These are phyloP conservation scores for Rhinoderma darwinii DNA, from an alignment of 2,113 vertebrate genomes.

Conservation along the genomic window DNA sequence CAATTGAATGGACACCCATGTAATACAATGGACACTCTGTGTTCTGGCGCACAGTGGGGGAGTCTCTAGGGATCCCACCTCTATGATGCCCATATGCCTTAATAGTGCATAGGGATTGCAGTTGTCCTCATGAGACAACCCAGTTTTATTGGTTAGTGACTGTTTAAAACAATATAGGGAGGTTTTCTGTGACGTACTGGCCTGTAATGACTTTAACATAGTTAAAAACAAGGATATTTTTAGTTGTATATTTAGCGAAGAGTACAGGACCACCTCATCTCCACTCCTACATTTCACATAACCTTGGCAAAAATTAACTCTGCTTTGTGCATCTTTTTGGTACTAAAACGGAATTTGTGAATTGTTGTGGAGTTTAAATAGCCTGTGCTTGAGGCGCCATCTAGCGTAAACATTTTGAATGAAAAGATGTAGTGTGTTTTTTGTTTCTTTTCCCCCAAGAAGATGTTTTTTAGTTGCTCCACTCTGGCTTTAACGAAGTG, in stretches of 20 bases:
- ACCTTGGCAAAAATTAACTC: slow-evolving; percentile 2
- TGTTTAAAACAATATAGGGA: not conserved
- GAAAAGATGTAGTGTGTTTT: not conserved
- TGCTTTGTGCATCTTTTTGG: slow-evolving; percentile 6
- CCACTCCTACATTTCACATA: slow-evolving; percentile 33
- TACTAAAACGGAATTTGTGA: not conserved
- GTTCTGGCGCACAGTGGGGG: too few species aligned
- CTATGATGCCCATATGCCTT: too few species aligned
- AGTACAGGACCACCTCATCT: not conserved
- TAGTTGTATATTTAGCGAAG: not conserved
- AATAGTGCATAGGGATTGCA: too few species aligned
- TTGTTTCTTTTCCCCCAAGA: not conserved
- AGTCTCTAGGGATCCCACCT: too few species aligned
- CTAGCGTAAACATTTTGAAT: slow-evolving; percentile 31
- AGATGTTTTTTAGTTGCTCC: not conserved
- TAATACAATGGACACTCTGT: too few species aligned
- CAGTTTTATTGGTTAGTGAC: not conserved
- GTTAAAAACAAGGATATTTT: not conserved
- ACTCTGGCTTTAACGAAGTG: not conserved
- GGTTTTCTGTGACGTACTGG: not conserved
- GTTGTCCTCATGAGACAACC: too few species aligned
- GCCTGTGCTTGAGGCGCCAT: slow-evolving; percentile 10
- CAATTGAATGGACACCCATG: too few species aligned
- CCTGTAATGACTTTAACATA: not conserved
- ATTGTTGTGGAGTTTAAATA: not conserved